Evolutionary conservation across 1,140 invertebrate species (phyloP).

Genomic region (Eulimnadia texana): DNA sequence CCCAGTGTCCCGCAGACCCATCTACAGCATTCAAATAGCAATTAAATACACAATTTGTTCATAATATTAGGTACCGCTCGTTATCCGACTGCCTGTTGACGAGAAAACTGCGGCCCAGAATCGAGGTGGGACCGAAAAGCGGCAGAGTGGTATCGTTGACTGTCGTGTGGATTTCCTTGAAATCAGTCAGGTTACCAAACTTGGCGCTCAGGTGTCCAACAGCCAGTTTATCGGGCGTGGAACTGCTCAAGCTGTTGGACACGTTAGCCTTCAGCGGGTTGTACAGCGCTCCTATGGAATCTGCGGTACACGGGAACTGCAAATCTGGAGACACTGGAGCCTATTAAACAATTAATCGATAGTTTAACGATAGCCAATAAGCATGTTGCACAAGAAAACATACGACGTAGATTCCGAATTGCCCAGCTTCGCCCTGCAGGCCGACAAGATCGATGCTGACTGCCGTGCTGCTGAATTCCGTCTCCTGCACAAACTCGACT

Average conservation of each 20-base stretch:
- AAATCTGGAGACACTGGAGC: slow-evolving; percentile 59
- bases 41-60: neutral
- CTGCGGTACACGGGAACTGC: slow-evolving; percentile 73
- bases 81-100: slow-evolving; percentile 32
- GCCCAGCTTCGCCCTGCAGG: neutral
- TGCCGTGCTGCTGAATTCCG: slow-evolving; percentile 23
- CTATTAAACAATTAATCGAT: slow-evolving; percentile 64
- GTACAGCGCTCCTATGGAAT: slow-evolving; percentile 62
- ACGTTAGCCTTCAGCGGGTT: slow-evolving; percentile 60
- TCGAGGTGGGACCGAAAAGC: slow-evolving; percentile 64
- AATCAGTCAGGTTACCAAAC: slow-evolving; percentile 45
- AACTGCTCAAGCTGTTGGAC: slow-evolving; percentile 39
- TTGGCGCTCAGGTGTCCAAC: slow-evolving; percentile 82
- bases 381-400: no score
- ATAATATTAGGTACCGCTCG: neutral
- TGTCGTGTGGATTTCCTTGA: slow-evolving; percentile 36
- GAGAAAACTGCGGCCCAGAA: slow-evolving; percentile 75
- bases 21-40: slow-evolving; percentile 27
- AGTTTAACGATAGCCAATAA: no score
- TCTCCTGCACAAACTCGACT: slow-evolving; percentile 50
- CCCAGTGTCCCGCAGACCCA: slow-evolving; percentile 75
- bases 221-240: slow-evolving; percentile 71
- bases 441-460: slow-evolving; percentile 18
- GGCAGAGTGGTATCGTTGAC: slow-evolving; percentile 74
- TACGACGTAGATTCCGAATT: slow-evolving; percentile 2